Evolutionary conservation across 2,888 invertebrate species (phyloP), one percentile per base, ranked within the genome.

Genomic region (Synergus gifuensis): DNA sequence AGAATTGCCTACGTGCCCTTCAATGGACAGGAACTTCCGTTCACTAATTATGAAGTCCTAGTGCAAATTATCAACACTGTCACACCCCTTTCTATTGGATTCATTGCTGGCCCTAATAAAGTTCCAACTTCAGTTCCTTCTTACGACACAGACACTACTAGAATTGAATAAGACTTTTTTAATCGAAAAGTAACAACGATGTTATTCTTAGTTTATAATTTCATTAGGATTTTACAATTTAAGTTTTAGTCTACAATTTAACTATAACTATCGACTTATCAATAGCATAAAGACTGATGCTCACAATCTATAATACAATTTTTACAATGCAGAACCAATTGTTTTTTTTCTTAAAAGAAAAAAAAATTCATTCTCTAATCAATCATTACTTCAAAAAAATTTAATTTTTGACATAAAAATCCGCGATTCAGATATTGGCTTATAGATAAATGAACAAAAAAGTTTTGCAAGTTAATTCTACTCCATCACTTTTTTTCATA

Each of bases 401-500:
- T 22, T 22, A 1, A 22, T 22, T 22, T 22, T 22, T 22, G 0
- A 22, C 1, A 22, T 22, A 22, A 22, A 22, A 22, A 22, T 22
- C 22, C 22, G 1, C 22, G 22, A 22, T 22, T 22, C 22, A 22
- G 22, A 22, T 22, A 36, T 36, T 36, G 36, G 36, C 36, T 36
- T 36, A 36, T 36, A 36, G 36, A 36, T 67, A 78, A 77, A 80
- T 77, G 54, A 78, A 84, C 77, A 83, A 87, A 89, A 88, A 86
- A 86, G 40, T 9, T n/a, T 8, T 40, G 40, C 12, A 42, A 49
- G 28, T 69, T 69, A n/a, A 14, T 44, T 44, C 28, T 46, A 22
- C 2, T 40, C 12, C 14, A 40, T 9, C 14, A 46, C 12, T 22
- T 14, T 22, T 14, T 44, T 28, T n/a, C 11, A 40, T n/a, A 54